Evolutionary conservation across 2,113 vertebrate species (phyloP), one percentile per base, ranked within the genome.

Genomic region (Eulemur macaco): DNA sequence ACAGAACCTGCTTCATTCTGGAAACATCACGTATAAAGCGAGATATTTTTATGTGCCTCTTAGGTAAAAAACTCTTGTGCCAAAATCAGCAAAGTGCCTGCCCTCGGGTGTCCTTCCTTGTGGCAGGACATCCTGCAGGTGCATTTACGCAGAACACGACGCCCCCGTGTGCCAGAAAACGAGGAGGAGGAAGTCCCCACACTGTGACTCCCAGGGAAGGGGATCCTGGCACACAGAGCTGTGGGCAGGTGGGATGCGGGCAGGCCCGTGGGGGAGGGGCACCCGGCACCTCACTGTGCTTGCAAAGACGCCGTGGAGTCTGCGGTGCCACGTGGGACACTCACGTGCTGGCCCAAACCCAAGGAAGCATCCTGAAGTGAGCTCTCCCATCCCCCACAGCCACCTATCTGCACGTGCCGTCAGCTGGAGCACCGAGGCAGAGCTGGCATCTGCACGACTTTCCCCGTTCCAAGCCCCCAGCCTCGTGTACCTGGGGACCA

Each of bases 331-430:
- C 0, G 1, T 13, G 11, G 66, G 21, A 14, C 18, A 11, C 13
- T 4, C 18, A 5, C 25, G n/a, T 2, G 25, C 27, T 15, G 11
- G 34, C 15, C 69, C 20, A 15, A 2, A 15, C 31, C 37, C 0
- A 0, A 23, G 45, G 60, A 15, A 3, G 1, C 10, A 0, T 11
- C 39, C 37, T 0, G 25, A 47, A 21, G 14, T 0, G 0, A 31
- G 9, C 50, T 0, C 2, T 18, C 13, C 27, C 68, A 64, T 66
- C n/a, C 31, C 50, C n/a, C 12, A 52, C 7, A 45, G 58, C 20
- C 45, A 2, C 39, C 68, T 9, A 8, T 34, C 39, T 10, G 50
- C 34, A 42, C 21, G 20, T 3, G 47, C 34, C 52, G 21, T 1
- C 25, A 0, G n/a, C 34, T 0, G 31, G 39, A 54, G 45, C 1